Evolutionary conservation across 2,113 vertebrate genomes (phyloP), one percentile per base, ranked within the genome.

Genomic region (Pogonocichla stellata): DNA sequence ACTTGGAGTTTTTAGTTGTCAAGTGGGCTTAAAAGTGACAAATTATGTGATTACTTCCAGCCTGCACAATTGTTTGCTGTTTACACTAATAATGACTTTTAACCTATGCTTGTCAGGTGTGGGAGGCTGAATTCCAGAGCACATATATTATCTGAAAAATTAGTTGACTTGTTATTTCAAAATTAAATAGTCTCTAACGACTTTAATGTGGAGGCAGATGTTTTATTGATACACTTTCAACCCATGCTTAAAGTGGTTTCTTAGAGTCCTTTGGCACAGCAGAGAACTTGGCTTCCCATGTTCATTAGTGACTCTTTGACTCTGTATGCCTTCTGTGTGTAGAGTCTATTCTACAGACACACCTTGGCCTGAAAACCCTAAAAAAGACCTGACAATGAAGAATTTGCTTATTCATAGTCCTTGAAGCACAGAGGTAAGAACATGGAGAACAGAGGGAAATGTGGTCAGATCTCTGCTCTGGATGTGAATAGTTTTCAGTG

Each of bases 81-180:
- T 97, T 96, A 80, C 40, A 78, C 81, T 60, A 75, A 88, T 77
- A 86, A 86, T 58, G 34, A 56, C 58, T 95, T 90, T 79, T 88
- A 92, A 95, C 93, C 92, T 75, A 6, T 92, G 79, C 69, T 92
- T 96, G 71, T 95, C 88, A 93, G 81, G 47, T 95, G 93, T 96
- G 71, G 93, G 93, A 96, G 74, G 67, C 93, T 95, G 85, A 93
- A 77, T 91, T 42, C 71, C 62, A 88, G 65, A 88, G 66, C 26
- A 77, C 17, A 26, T 72, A 56, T 1, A 66, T 17, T 10, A 34
- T 62, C 82, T 67, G 71, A 87, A 95, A 45, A 94, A 90, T 80
- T 77, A 89, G n/a, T 38, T 93, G 62, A 93, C 81, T 86, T 93
- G 36, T 48, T 85, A 80, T 66, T 94, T 90, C 33, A 86, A 80